phyloP scores from a whole-genome alignment of 2,888 invertebrate genomes.

The Drosophila rubida region DNA sequence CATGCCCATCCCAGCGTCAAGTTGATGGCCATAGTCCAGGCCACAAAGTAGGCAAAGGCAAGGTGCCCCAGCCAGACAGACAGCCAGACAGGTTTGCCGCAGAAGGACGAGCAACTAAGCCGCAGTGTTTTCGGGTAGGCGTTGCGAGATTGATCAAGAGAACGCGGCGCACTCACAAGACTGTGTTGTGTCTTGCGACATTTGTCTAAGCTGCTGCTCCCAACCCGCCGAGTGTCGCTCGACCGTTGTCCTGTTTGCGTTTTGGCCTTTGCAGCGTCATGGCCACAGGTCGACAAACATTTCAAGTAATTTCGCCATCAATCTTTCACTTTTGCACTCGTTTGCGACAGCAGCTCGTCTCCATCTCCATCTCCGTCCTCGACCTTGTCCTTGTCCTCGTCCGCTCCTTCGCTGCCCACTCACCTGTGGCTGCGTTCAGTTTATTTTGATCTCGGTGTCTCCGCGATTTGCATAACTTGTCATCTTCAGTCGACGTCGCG shows the following conservation, averaged over 20 bases:
- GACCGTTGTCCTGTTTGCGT: too few relatives aligned
- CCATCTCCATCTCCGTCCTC: conserved; percentile 2
- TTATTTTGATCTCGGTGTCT: conserved; percentile 80
- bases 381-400: conserved; percentile 52
- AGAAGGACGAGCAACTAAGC: conserved; percentile 32
- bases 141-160: conserved; percentile 76
- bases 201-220: conserved; percentile 62
- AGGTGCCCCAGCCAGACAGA: conserved; percentile 41
- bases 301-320: conserved; percentile 82
- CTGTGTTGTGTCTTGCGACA: conserved; percentile 39
- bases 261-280: conserved; percentile 53
- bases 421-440: conserved; percentile 71
- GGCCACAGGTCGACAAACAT: conserved; percentile 60
- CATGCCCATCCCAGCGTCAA: conserved; percentile 55
- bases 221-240: not conserved
- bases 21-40: conserved; percentile 60
- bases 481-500: conserved; percentile 58
- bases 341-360: conserved; percentile 53
- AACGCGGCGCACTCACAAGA: conserved; percentile 16
- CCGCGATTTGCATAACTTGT: conserved; percentile 80
- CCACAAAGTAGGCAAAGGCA: conserved; percentile 66
- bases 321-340: conserved; percentile 81
- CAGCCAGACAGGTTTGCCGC: conserved; percentile 62
- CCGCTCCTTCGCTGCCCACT: conserved; percentile 57
- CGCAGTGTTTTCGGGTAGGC: conserved; percentile 68